Evolutionary conservation across 2,888 invertebrate species (phyloP).

Genomic region (Osedax frankpressi): DNA sequence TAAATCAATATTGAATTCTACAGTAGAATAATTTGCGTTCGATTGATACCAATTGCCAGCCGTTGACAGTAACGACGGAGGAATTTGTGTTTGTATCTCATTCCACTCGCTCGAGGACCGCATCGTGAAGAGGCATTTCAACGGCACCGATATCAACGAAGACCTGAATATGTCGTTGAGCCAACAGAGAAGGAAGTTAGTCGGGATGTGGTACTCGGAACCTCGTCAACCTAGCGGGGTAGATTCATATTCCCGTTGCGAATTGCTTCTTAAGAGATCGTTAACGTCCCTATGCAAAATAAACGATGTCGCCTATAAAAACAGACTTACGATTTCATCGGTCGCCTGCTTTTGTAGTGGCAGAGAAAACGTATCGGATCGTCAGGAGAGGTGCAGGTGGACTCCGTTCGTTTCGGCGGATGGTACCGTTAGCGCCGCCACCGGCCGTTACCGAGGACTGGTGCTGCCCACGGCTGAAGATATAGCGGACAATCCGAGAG

Average conservation of each 20-base stretch:
- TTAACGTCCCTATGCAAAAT: no score
- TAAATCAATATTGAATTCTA: no score
- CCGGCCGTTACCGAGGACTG: slow-evolving; percentile 38
- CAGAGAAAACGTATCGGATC: no score
- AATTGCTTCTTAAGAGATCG: no score
- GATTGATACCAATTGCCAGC: no score
- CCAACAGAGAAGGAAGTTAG: background rate
- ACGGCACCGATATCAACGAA: slow-evolving; percentile 37
- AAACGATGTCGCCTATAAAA: no score
- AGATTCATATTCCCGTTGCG: no score
- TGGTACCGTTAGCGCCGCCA: background rate
- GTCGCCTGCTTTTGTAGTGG: no score
- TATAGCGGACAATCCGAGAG: slow-evolving; percentile 64
- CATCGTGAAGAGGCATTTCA: slow-evolving; percentile 75
- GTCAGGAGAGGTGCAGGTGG: no score
- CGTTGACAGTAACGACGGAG: slow-evolving; percentile 48
- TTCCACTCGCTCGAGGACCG: slow-evolving; percentile 89
- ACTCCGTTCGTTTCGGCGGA: background rate
- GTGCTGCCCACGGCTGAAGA: slow-evolving; percentile 62
- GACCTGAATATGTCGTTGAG: slow-evolving; percentile 22
- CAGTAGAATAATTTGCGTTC: no score
- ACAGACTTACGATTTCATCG: no score
- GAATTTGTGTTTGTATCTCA: slow-evolving; percentile 66
- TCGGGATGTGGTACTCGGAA: background rate
- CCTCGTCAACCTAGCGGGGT: no score